Evolutionary conservation across 1,140 invertebrate genomes (phyloP).

Genomic region (Conus betulinus): DNA sequence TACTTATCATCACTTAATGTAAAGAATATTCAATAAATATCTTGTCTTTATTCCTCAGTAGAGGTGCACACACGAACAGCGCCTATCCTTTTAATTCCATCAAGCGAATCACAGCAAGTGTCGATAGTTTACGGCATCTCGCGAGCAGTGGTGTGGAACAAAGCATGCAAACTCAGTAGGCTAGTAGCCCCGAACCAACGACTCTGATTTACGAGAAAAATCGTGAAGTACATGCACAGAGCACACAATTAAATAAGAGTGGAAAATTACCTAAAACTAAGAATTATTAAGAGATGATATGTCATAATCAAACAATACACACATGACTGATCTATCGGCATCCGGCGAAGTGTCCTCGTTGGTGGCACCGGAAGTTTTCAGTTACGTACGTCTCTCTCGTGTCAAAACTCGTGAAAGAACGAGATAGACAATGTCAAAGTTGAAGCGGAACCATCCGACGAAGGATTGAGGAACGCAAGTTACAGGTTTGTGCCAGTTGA

Average conservation of each 20-base stretch:
- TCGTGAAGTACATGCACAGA: background rate
- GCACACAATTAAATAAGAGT: background rate
- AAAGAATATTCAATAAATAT: no score
- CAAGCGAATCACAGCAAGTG: no score
- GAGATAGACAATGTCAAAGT: background rate
- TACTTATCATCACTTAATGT: no score
- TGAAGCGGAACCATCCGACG: no score
- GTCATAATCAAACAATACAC: background rate
- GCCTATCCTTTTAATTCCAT: no score
- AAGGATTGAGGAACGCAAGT: no score
- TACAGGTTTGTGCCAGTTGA: no score
- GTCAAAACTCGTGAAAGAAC: background rate
- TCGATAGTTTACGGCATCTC: no score
- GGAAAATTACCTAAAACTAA: background rate
- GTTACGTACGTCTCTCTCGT: background rate
- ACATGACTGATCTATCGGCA: background rate
- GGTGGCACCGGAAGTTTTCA: conserved; percentile 35
- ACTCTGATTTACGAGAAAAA: background rate
- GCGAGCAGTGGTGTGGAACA: background rate
- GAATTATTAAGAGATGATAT: background rate
- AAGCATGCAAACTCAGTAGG: background rate
- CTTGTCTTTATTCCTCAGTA: no score
- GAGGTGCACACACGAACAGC: no score
- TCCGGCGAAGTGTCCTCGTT: background rate
- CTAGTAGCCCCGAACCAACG: background rate